phyloP scores from a whole-genome alignment of 1,140 invertebrate species.

The Bombus terrestris region DNA sequence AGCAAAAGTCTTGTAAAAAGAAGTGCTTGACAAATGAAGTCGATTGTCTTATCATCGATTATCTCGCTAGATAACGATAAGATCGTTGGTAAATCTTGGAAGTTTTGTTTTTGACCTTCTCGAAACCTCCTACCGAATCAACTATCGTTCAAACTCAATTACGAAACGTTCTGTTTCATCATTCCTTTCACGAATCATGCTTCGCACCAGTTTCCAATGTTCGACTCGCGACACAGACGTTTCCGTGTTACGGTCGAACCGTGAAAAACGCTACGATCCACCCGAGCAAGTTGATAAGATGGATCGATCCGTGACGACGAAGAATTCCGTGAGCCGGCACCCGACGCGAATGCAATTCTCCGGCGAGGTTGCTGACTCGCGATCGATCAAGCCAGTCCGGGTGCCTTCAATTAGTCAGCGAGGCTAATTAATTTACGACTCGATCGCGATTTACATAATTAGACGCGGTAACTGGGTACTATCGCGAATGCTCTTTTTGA shows the following conservation, averaged over 20 bases:
- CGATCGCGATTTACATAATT: slow-evolving; percentile 65
- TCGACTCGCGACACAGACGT: neutral
- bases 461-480: slow-evolving; percentile 32
- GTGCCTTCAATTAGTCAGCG: slow-evolving; percentile 60
- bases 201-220: neutral
- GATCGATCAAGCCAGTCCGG: slow-evolving; percentile 57
- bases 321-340: neutral
- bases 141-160: neutral
- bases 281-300: neutral
- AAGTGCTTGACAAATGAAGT: neutral
- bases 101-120: neutral
- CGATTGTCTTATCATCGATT: neutral
- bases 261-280: neutral
- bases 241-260: neutral
- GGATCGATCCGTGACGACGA: slow-evolving; percentile 31
- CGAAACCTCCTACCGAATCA: neutral
- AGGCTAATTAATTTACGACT: slow-evolving; percentile 60
- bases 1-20: neutral
- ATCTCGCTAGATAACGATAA: neutral
- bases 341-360: neutral
- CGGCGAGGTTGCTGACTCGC: slow-evolving; percentile 12
- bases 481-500: slow-evolving; percentile 24
- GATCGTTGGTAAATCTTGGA: too few species aligned
- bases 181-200: too few species aligned
- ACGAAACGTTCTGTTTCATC: neutral